Percentiles rank a stretch among this genome's conserved stretches.
Conservation (phyloP, 2,888 invertebrate genomes). For the Drosophila borborema region DNA sequence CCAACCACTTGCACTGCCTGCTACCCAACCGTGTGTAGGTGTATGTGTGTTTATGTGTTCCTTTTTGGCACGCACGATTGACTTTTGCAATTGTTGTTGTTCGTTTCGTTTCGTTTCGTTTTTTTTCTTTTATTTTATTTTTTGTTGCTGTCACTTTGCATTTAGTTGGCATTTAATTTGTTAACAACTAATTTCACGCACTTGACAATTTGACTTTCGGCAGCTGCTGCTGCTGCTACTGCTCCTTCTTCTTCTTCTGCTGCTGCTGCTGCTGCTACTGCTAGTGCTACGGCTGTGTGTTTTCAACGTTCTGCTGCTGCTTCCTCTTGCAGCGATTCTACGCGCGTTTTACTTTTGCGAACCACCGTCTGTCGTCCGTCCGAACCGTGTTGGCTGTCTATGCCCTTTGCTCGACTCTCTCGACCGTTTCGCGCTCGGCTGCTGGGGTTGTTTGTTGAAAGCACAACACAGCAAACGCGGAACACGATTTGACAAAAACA, state of each 20-base stretch:
- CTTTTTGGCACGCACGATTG: slow-evolving; percentile 60
- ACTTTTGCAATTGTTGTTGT: slow-evolving; percentile 46
- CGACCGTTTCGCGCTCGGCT: slow-evolving; percentile 20
- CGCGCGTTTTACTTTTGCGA: slow-evolving; percentile 68
- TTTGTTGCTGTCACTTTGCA: slow-evolving; percentile 47
- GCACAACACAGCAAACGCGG: slow-evolving; percentile 32
- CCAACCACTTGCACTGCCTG: slow-evolving; percentile 71
- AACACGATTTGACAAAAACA: slow-evolving; percentile 9
- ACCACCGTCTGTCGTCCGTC: slow-evolving; percentile 45
- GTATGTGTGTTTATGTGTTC: slow-evolving; percentile 27
- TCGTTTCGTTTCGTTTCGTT: slow-evolving; percentile 7
- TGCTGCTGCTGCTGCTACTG: slow-evolving; percentile 33
- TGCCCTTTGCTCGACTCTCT: slow-evolving; percentile 46
- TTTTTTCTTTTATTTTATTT: neutral
- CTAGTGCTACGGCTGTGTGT: slow-evolving; percentile 31
- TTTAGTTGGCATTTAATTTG: slow-evolving; percentile 34
- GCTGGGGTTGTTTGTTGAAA: slow-evolving; percentile 56
- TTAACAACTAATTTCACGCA: slow-evolving; percentile 59
- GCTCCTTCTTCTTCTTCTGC: slow-evolving; percentile 32
- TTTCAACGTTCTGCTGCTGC: slow-evolving; percentile 41
- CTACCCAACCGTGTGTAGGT: slow-evolving; percentile 20
- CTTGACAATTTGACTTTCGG: slow-evolving; percentile 46
- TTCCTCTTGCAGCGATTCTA: slow-evolving; percentile 56
- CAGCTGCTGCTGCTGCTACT: slow-evolving; percentile 37
- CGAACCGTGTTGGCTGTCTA: slow-evolving; percentile 36